These are phyloP conservation scores for Tholera decimalis DNA, from an alignment of 2,888 invertebrate species.

Conservation along the genomic window DNA sequence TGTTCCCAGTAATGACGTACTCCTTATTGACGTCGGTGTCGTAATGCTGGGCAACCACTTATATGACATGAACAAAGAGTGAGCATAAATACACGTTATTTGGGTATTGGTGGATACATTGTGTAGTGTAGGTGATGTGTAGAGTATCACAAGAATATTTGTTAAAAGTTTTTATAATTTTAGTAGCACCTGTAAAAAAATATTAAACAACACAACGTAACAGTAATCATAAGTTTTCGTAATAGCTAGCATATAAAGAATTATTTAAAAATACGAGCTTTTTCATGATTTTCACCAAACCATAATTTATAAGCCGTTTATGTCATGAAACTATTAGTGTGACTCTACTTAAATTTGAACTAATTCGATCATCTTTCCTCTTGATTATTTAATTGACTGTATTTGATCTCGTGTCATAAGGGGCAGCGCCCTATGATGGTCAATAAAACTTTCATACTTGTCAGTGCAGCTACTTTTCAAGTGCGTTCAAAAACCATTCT, in stretches of 20 bases:
- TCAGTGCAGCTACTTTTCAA: conserved; percentile 20
- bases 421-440: conserved; percentile 80
- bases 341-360: conserved; percentile 25
- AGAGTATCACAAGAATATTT: conserved; percentile 4
- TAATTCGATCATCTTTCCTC: conserved; percentile 35
- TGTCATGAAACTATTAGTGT: conserved; percentile 32
- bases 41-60: conserved; percentile 96
- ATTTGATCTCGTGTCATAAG: conserved; percentile 76
- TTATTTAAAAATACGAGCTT: conserved; percentile 21
- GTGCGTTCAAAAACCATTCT: conserved; percentile 2
- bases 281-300: conserved; percentile 6
- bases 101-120: too few relatives aligned
- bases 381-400: conserved; percentile 85
- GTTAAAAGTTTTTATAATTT: not conserved
- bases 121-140: too few relatives aligned
- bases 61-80: conserved; percentile 58
- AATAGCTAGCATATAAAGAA: not conserved
- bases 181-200: conserved; percentile 38
- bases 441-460: conserved; percentile 70
- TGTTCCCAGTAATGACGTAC: conserved; percentile 95
- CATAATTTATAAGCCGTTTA: not conserved
- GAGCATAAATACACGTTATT: too few relatives aligned
- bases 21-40: conserved; percentile 97
- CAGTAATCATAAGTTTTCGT: not conserved
- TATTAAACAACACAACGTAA: conserved; percentile 28